These are phyloP conservation scores for Pristionchus maxplancki DNA, from an alignment of 2,888 invertebrate genomes.

Conservation along the genomic window DNA sequence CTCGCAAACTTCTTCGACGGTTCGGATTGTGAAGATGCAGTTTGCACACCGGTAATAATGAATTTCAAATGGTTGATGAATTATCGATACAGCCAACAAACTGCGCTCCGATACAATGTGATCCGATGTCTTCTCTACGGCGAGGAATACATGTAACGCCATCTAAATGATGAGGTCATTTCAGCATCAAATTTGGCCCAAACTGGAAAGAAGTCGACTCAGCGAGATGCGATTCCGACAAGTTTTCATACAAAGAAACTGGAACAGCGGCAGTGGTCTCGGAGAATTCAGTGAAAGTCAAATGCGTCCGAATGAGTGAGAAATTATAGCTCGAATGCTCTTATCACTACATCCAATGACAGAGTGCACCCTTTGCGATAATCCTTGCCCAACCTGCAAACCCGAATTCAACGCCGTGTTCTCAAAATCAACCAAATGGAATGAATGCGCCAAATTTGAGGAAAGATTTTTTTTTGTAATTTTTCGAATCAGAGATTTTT, in stretches of 20 bases:
- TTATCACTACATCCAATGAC: too few relatives aligned
- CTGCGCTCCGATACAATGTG: not conserved
- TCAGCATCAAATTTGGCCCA: not conserved
- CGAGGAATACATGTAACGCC: not conserved
- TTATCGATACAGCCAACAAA: not conserved
- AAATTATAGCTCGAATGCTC: too few relatives aligned
- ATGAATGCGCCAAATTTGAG: not conserved
- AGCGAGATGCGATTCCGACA: not conserved
- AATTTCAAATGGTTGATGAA: too few relatives aligned
- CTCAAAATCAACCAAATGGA: not conserved
- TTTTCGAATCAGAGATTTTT: not conserved
- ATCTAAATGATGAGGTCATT: not conserved
- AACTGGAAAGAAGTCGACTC: not conserved
- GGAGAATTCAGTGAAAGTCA: not conserved
- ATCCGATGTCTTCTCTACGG: not conserved
- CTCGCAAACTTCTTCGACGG: not conserved
- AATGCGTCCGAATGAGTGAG: not conserved
- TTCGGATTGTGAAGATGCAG: not conserved
- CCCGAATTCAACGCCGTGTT: not conserved
- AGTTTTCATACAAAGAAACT: not conserved
- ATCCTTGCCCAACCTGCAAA: not conserved
- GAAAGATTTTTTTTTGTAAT: too few relatives aligned
- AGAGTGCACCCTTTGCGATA: not conserved
- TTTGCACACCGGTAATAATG: not conserved
- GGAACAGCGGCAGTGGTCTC: not conserved